These are phyloP conservation scores for Leptodactylus fallax DNA, from an alignment of 2,797 vertebrate species.

Conservation along the genomic window DNA sequence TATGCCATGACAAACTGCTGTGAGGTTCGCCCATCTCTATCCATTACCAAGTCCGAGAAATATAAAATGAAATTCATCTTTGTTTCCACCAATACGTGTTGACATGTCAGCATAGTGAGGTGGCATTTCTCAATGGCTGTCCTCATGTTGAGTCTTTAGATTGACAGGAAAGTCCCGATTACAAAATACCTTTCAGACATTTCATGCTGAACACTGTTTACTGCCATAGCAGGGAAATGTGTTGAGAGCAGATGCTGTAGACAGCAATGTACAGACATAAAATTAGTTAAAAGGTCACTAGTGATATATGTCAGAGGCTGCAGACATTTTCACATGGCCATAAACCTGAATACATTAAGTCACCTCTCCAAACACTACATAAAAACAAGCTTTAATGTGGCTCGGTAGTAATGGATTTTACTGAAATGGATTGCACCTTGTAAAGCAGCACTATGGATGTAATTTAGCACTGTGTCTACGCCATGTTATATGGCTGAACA, in stretches of 20 bases:
- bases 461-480: neutral
- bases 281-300: conserved; percentile 31
- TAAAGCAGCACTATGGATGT: neutral
- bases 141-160: neutral
- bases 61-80: no score
- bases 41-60: no score
- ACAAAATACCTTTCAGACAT: neutral
- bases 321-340: neutral
- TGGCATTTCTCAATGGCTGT: neutral
- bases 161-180: conserved; percentile 2
- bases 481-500: neutral
- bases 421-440: neutral
- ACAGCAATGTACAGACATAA: neutral
- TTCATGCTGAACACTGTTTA: neutral
- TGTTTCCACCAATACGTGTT: no score
- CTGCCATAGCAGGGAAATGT: neutral
- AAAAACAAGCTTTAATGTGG: neutral
- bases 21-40: no score
- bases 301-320: conserved; percentile 11
- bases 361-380: neutral
- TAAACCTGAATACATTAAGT: neutral
- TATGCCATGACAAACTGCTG: no score
- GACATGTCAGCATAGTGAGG: no score
- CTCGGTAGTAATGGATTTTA: neutral
- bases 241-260: neutral